phyloP scores from a whole-genome alignment of 2,797 vertebrate species.

The Sciurus carolinensis region DNA sequence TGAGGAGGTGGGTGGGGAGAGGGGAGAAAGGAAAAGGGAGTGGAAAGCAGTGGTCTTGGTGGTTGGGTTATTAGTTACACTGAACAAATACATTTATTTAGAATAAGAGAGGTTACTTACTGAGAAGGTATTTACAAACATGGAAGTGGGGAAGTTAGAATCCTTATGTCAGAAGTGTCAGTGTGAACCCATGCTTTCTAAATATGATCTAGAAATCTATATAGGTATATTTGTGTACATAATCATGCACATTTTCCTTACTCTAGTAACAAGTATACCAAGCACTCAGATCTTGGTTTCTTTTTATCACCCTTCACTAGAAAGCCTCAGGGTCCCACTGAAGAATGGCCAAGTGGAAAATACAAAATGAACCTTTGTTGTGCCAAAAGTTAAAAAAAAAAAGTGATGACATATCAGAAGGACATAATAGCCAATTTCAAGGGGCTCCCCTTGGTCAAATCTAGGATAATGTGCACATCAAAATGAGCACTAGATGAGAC shows the following conservation, averaged over 20 bases:
- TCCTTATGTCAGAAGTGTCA: background rate
- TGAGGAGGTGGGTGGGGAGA: too few relatives aligned
- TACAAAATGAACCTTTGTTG: background rate
- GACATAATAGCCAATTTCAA: background rate
- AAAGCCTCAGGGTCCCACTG: background rate
- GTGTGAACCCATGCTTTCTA: background rate
- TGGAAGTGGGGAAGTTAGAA: background rate
- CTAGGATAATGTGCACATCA: background rate
- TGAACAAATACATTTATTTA: background rate
- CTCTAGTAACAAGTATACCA: background rate
- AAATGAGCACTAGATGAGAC: background rate
- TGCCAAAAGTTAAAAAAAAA: background rate
- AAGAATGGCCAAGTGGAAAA: slow-evolving; percentile 13
- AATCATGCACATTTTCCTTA: background rate
- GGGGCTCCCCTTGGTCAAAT: background rate
- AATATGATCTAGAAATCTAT: background rate
- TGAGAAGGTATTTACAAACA: slow-evolving; percentile 5
- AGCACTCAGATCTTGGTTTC: slow-evolving; percentile 37
- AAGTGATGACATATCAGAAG: background rate
- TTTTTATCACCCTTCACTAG: background rate
- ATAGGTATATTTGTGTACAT: background rate
- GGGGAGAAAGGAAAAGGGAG: too few relatives aligned
- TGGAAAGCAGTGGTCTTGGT: background rate
- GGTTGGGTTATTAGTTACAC: background rate
- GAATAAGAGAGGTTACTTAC: background rate